Percentiles rank a stretch among this genome's conserved stretches.
phyloP scores from a whole-genome alignment of 2,888 invertebrate genomes.

The Caenorhabditis panamensis region DNA sequence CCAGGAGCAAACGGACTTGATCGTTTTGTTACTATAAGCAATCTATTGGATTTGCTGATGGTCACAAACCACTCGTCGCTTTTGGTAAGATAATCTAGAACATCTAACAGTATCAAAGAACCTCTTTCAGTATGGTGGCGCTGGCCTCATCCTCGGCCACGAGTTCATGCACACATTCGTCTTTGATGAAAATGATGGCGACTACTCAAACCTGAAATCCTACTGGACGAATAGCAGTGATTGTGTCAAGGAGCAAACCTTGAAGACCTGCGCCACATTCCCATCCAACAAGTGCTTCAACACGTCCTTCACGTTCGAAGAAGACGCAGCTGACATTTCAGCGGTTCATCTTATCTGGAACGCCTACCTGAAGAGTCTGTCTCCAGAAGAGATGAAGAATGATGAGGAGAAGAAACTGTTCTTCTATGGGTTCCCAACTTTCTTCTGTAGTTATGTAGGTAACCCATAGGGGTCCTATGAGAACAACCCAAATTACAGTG shows the following conservation, averaged over 20 bases:
- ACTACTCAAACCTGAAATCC: background rate
- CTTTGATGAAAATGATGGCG: background rate
- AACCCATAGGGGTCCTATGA: no score
- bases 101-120: no score
- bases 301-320: constrained; percentile 6
- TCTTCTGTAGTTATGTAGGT: background rate
- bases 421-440: background rate
- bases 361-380: background rate
- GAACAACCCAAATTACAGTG: no score
- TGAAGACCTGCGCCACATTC: constrained; percentile 8
- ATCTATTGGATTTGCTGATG: no score
- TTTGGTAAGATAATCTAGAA: no score
- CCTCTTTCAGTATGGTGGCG: background rate
- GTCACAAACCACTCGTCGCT: no score
- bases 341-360: constrained; percentile 10
- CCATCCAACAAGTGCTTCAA: background rate
- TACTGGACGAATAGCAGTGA: constrained; percentile 2
- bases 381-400: background rate
- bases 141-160: background rate
- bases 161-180: constrained; percentile 18
- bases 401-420: constrained; percentile 5
- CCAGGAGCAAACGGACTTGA: no score
- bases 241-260: constrained; percentile 6
- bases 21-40: no score
- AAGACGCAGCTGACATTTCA: constrained; percentile 18